Evolutionary conservation across 2,113 vertebrate species (phyloP).

Genomic region (Mastomys coucha): DNA sequence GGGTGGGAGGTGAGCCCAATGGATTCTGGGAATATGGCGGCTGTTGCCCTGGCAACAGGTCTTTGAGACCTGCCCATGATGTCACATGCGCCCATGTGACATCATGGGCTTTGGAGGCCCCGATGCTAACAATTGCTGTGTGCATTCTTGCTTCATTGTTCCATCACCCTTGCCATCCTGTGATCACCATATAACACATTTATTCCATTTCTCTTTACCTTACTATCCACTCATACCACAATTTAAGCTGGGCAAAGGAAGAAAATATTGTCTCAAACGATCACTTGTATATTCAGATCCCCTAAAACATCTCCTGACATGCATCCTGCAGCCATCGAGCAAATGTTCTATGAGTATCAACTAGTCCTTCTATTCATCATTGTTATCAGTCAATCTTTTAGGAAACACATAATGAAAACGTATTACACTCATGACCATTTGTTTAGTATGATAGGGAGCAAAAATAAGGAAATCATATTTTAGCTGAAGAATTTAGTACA

Average conservation of each 20-base stretch:
- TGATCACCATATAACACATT: too few species aligned
- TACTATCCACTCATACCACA: background rate
- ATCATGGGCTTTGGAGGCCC: too few species aligned
- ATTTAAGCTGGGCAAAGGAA: background rate
- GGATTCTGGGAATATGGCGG: too few species aligned
- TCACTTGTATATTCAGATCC: background rate
- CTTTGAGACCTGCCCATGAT: too few species aligned
- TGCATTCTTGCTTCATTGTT: background rate
- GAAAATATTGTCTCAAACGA: background rate
- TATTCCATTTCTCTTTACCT: background rate
- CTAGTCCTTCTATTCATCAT: background rate
- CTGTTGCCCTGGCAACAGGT: too few species aligned
- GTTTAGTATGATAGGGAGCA: background rate
- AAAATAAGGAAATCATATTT: background rate
- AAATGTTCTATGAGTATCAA: background rate
- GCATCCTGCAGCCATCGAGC: background rate
- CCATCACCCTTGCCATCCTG: background rate
- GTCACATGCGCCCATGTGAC: too few species aligned
- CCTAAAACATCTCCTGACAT: background rate
- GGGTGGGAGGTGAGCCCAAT: too few species aligned
- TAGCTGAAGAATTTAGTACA: background rate
- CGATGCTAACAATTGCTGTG: too few species aligned
- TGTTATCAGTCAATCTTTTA: too few species aligned
- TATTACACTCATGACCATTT: background rate
- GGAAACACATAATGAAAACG: background rate